Evolutionary conservation across 2,113 vertebrate species (phyloP).

Genomic region (Scomber scombrus): DNA sequence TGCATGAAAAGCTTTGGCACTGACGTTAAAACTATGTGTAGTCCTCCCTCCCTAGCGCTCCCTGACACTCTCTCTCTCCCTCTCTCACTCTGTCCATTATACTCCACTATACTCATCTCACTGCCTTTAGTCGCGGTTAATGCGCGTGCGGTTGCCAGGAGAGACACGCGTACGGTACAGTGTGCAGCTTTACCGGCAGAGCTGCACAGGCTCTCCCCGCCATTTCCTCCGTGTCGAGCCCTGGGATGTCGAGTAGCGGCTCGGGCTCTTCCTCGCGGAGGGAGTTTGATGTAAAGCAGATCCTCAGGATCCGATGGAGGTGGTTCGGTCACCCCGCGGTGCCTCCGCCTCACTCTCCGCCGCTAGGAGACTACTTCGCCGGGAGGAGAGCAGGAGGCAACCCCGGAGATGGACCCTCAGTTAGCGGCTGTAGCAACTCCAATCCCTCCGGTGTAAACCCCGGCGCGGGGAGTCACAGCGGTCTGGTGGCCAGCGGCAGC

Average conservation of each 20-base stretch:
- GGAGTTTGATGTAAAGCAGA: conserved; percentile 99
- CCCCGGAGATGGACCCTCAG: conserved; percentile 80
- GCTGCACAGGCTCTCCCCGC: conserved; percentile 73
- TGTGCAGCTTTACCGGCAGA: conserved; percentile 47
- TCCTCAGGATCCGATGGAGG: conserved; percentile 97
- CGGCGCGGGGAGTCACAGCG: conserved; percentile 54
- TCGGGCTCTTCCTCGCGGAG: conserved; percentile 88
- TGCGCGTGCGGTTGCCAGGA: conserved; percentile 90
- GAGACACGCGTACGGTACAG: conserved; percentile 82
- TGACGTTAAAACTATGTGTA: conserved; percentile 21
- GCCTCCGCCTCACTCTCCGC: conserved; percentile 86
- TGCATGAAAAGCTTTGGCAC: conserved; percentile 27
- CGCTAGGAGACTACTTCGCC: conserved; percentile 88
- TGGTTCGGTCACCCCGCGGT: conserved; percentile 96
- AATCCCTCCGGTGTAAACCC: conserved; percentile 58
- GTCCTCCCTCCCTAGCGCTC: not conserved
- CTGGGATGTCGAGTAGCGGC: conserved; percentile 92
- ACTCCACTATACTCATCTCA: conserved; percentile 45
- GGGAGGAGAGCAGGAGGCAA: conserved; percentile 79
- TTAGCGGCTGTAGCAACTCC: conserved; percentile 83
- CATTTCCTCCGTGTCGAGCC: conserved; percentile 73
- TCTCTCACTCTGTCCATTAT: conserved; percentile 20
- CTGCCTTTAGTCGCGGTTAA: conserved; percentile 67
- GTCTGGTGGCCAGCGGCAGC: conserved; percentile 77
- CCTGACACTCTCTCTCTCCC: not conserved